Evolutionary conservation across 23 tunicate species (phyloP).

Genomic region (Ascidia mentula): DNA sequence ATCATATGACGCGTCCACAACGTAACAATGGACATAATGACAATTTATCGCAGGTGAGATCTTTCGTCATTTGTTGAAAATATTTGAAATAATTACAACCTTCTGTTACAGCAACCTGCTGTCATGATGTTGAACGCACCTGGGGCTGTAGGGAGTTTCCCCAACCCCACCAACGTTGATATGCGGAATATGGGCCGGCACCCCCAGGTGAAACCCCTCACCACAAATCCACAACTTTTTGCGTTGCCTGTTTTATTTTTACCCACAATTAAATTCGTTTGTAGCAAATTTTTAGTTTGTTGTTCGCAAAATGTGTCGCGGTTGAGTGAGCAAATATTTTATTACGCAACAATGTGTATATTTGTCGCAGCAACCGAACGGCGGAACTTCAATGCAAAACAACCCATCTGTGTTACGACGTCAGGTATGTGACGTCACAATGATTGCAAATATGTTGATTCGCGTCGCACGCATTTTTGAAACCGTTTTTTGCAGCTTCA

Average conservation of each 20-base stretch:
- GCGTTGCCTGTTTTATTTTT: no score
- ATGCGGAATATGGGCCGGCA: no score
- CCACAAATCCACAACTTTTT: no score
- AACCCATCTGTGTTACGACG: background rate
- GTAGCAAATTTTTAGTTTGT: no score
- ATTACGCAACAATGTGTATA: no score
- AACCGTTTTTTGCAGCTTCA: background rate
- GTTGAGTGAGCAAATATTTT: no score
- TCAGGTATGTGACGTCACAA: conserved; percentile 7
- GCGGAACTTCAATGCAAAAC: background rate
- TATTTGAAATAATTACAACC: background rate
- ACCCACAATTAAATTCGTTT: no score
- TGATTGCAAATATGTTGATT: background rate
- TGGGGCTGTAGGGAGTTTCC: background rate
- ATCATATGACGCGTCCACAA: background rate
- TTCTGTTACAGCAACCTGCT: no score
- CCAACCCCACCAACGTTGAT: no score
- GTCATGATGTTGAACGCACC: background rate
- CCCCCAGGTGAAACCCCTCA: no score
- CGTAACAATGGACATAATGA: background rate
- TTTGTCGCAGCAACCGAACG: conserved; percentile 7
- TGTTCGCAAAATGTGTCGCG: no score
- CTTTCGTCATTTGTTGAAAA: background rate
- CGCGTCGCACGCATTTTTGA: no score
- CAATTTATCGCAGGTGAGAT: background rate